Conservation (phyloP, 2,888 invertebrate genomes). For the Blera fallax region DNA sequence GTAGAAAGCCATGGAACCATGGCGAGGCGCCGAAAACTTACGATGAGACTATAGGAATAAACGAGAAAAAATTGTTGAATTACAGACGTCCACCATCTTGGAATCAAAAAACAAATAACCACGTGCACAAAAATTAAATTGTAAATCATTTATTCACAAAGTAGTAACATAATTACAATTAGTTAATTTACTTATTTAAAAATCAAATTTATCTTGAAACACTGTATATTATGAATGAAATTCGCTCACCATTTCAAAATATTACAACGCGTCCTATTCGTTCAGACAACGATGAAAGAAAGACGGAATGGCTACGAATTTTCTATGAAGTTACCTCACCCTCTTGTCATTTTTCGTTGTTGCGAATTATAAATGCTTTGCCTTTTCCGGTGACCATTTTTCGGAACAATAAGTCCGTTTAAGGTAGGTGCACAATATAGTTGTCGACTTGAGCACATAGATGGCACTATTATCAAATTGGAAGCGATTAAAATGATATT, state of each 20-base stretch:
- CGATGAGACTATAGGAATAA: constrained; percentile 94
- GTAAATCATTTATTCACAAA: constrained; percentile 32
- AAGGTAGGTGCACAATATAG: not conserved
- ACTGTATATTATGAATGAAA: too few relatives aligned
- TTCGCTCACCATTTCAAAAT: constrained; percentile 77
- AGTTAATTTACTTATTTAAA: too few relatives aligned
- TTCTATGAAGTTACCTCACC: constrained; percentile 72
- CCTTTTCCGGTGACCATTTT: constrained; percentile 14
- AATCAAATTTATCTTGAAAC: too few relatives aligned
- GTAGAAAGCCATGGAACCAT: constrained; percentile 99
- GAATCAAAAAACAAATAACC: not conserved
- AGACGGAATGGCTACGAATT: constrained; percentile 74
- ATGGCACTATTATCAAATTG: too few relatives aligned
- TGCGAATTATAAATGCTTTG: not conserved
- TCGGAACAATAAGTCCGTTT: not conserved
- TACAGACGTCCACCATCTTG: constrained; percentile 1
- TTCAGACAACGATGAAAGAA: constrained; percentile 78
- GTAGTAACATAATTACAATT: too few relatives aligned
- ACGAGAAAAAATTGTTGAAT: constrained; percentile 29
- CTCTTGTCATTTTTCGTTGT: not conserved
- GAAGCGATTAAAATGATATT: too few relatives aligned
- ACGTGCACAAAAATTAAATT: constrained; percentile 25
- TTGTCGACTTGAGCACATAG: not conserved
- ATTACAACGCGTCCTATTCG: constrained; percentile 75
- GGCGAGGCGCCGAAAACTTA: constrained; percentile 99